Evolutionary conservation across 2,797 vertebrate genomes (phyloP).

Genomic region (Tachyglossus aculeatus): DNA sequence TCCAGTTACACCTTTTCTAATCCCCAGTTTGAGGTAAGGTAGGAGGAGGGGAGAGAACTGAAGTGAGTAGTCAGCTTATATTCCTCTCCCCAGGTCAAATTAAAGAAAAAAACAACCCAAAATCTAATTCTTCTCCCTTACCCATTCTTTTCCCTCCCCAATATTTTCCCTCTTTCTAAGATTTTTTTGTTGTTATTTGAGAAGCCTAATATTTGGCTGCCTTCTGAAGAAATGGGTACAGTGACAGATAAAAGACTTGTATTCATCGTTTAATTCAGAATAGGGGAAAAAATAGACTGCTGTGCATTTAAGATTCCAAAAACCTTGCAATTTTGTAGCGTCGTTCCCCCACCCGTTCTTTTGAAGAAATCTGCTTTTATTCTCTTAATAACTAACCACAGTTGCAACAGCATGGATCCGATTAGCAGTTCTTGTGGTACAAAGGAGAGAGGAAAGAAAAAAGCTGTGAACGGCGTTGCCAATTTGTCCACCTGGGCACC

Average conservation of each 20-base stretch:
- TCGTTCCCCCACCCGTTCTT: constrained; percentile 72
- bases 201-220: constrained; percentile 78
- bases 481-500: constrained; percentile 80
- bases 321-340: constrained; percentile 81
- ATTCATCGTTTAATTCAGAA: constrained; percentile 78
- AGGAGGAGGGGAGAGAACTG: constrained; percentile 27
- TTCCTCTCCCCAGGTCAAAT: constrained; percentile 71
- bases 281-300: constrained; percentile 71
- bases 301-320: constrained; percentile 82
- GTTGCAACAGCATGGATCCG: constrained; percentile 82
- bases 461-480: constrained; percentile 72
- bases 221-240: constrained; percentile 73
- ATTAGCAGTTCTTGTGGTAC: constrained; percentile 79
- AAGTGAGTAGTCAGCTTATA: constrained; percentile 52
- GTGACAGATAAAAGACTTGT: constrained; percentile 79
- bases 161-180: constrained; percentile 74
- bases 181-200: constrained; percentile 63
- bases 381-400: constrained; percentile 81
- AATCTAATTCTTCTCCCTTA: constrained; percentile 53
- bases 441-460: constrained; percentile 63
- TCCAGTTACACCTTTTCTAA: constrained; percentile 50
- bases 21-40: constrained; percentile 51
- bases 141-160: constrained; percentile 69
- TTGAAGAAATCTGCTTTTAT: constrained; percentile 83
- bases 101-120: constrained; percentile 78